Base-by-base conservation (phyloP, 2,888 invertebrate species). In the Philonicus albiceps region DNA sequence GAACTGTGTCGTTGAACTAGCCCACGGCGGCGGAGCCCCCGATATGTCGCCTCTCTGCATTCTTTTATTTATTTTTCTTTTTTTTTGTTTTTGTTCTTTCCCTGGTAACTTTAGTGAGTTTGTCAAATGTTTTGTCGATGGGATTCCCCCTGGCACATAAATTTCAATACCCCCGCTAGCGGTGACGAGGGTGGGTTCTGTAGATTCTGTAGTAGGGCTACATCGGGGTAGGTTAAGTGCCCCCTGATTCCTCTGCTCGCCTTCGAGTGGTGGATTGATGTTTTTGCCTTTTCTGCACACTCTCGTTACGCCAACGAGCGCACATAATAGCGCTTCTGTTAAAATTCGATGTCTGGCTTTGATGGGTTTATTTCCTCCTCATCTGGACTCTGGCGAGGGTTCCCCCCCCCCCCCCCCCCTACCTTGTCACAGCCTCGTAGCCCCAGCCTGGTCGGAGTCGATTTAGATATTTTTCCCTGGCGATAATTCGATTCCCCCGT, bases 41-140 rank as follows among this genome's bases (percentile, higher is more conserved):
- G 40, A 43, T 43, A 43, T 43, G 74, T 74, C 37, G 74, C 11
- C 3, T 30, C 64, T 22, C 8, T 81, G 81, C 81, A 81, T 19
- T 81, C 2, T 11, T 37, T 37, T 31, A n/a, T n/a, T n/a, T n/a
- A n/a, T 81, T 55, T 40, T 40, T 40, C 8, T 11, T 40, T 40
- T 40, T 40, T 40, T 3, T 31, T 31, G 2, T 31, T 31, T 31
- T 3, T 5, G 31, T 31, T 7, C 3, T 13, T 40, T 43, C 81
- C 81, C 27, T 81, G 81, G 55, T 34, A 81, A 81, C 34, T 81
- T 81, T 55, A 55, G 55, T 19, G 81, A 55, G 55, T 55, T 81
- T 81, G 55, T 81, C 81, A 81, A 81, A 81, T 55, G 81, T 81
- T 81, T 81, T 81, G 55, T 81, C 81, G 64, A 81, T 81, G 55